Evolutionary conservation across 1,140 invertebrate genomes (phyloP), one percentile per base, ranked within the genome.

Genomic region (Rhopalosiphum padi): DNA sequence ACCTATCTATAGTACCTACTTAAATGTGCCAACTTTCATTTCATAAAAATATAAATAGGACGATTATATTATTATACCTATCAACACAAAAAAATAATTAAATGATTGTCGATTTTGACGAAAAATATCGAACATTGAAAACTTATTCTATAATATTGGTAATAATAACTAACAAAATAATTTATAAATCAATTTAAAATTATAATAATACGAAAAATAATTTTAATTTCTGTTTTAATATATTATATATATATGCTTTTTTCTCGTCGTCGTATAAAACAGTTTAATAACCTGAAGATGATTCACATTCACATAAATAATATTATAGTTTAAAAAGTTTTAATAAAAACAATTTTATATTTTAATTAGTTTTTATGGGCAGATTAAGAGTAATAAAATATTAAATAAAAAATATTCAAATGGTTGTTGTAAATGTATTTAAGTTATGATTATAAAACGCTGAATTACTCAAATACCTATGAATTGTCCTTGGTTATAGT

Each of bases 321-420:
- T 77, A 77, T 18, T n/a, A 77, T n/a, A 77, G 60, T 18, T 77
- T 5, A 77, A n/a, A 77, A 77, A 77, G 30, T 77, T 77, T 77
- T 15, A n/a, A n/a, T 18, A 77, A 77, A 77, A 77, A 77, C 55
- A 30, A 30, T 60, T 60, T 60, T 30, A 60, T 60, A 60, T 30
- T 60, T 77, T 77, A 77, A 77, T 77, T n/a, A n/a, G 60, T 77
- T n/a, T 77, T n/a, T n/a, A n/a, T 77, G n/a, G n/a, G n/a, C 60
- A n/a, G n/a, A 77, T 77, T n/a, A n/a, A 77, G n/a, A n/a, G 60
- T n/a, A 77, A n/a, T n/a, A 77, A 77, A 77, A 77, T 18, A n/a
- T n/a, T 6, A n/a, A 77, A 77, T 77, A 68, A 77, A 77, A 77
- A 77, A 77, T 68, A 68, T 68, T 4, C 60, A 68, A 68, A 68